Evolutionary conservation across 92 coral and sea anemone genomes (phyloP).

Genomic region (Porites lobata): DNA sequence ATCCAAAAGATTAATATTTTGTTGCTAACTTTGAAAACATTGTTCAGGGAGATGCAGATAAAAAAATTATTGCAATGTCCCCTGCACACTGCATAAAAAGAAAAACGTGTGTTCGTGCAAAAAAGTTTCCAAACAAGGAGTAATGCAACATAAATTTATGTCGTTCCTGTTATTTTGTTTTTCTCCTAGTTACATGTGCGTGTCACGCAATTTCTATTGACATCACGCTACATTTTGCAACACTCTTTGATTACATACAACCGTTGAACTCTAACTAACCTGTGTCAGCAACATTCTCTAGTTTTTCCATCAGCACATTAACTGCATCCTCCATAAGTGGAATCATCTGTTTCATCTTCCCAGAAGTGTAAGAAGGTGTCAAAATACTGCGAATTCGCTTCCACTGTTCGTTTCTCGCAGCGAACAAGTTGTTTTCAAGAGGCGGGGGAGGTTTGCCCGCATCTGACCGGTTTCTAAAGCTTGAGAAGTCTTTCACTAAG

Average conservation of each 20-base stretch:
- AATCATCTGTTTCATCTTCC: slow-evolving; percentile 74
- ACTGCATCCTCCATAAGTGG: slow-evolving; percentile 66
- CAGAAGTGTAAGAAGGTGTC: slow-evolving; percentile 74
- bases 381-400: slow-evolving; percentile 76
- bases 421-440: slow-evolving; percentile 34
- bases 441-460: slow-evolving; percentile 4
- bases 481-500: slow-evolving; percentile 80
- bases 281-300: slow-evolving; percentile 72
- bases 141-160: no score
- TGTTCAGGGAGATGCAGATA: neutral
- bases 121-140: no score
- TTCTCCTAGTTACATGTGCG: no score
- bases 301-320: slow-evolving; percentile 62
- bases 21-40: no score
- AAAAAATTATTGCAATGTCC: neutral
- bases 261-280: slow-evolving; percentile 29
- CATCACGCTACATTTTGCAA: no score
- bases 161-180: no score
- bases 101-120: no score
- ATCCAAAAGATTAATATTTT: no score
- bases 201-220: no score
- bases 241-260: no score
- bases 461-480: slow-evolving; percentile 70
- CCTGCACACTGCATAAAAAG: no score
- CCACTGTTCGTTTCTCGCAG: slow-evolving; percentile 69